Conservation (phyloP, 2,888 invertebrate species). For the Hypselothyrea guttata region DNA sequence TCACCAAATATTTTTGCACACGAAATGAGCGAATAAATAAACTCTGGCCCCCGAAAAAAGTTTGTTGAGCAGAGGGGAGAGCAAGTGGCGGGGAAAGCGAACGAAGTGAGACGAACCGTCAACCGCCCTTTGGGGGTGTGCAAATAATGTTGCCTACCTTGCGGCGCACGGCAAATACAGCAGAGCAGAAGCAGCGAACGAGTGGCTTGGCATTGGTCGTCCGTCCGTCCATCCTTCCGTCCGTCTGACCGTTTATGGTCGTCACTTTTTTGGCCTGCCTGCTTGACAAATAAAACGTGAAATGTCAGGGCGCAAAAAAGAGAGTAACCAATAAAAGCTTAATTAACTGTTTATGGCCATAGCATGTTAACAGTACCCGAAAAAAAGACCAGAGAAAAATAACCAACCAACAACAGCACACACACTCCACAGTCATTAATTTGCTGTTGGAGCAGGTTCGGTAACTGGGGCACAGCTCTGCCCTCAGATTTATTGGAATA, state of each 20-base stretch:
- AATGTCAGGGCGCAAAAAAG: conserved; percentile 64
- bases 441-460: conserved; percentile 22
- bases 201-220: conserved; percentile 4
- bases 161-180: conserved; percentile 49
- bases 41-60: conserved; percentile 19
- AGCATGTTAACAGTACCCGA: conserved; percentile 60
- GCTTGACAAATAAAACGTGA: conserved; percentile 76
- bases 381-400: conserved; percentile 17
- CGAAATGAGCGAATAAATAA: conserved; percentile 75
- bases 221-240: conserved; percentile 14
- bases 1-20: conserved; percentile 77
- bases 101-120: background rate
- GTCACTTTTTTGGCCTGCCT: conserved; percentile 64
- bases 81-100: background rate
- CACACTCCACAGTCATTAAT: conserved; percentile 51
- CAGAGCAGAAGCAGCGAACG: conserved; percentile 31
- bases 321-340: conserved; percentile 75
- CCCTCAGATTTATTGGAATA: conserved; percentile 18
- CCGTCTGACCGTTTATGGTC: conserved; percentile 65
- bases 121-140: conserved; percentile 6
- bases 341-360: conserved; percentile 76
- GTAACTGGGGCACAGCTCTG: conserved; percentile 7
- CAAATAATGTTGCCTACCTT: conserved; percentile 52
- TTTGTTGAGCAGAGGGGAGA: conserved; percentile 4
- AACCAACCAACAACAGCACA: conserved; percentile 11